phyloP scores from a whole-genome alignment of 2,797 vertebrate genomes.

The Rhabdomys pumilio region DNA sequence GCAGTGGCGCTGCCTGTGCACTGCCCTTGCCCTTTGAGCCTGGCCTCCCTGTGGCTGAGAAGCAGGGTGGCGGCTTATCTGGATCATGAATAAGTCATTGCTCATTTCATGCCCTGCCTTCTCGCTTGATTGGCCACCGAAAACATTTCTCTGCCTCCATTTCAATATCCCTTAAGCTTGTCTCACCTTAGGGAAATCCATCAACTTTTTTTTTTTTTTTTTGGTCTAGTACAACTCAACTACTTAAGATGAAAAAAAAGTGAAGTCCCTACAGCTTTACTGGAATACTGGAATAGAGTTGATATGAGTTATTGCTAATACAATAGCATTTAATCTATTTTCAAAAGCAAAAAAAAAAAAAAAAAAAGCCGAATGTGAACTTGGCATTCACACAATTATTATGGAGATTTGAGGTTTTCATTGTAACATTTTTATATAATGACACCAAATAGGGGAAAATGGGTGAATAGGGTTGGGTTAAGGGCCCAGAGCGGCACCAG shows the following conservation, averaged over 20 bases:
- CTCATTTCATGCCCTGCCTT: not conserved
- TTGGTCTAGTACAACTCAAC: not conserved
- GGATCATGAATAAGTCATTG: slow-evolving; percentile 60
- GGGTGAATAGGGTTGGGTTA: not conserved
- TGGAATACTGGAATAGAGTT: slow-evolving; percentile 6
- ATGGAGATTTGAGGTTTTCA: not conserved
- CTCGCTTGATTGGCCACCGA: not conserved
- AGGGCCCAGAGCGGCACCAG: not conserved
- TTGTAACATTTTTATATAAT: slow-evolving; percentile 6
- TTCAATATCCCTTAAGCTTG: slow-evolving; percentile 49
- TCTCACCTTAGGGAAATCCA: not conserved
- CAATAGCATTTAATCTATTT: slow-evolving; percentile 25
- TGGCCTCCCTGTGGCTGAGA: not conserved
- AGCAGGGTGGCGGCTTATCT: not conserved
- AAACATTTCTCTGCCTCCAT: slow-evolving; percentile 30
- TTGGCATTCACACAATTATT: not conserved
- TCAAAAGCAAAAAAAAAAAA: not conserved
- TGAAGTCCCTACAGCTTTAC: not conserved
- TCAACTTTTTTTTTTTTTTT: not conserved
- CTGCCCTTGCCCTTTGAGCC: slow-evolving; percentile 58
- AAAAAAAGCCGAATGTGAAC: not conserved
- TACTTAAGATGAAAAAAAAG: not conserved
- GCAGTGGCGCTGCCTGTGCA: not conserved
- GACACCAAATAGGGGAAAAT: not conserved
- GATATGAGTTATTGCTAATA: not conserved